Base-by-base conservation (phyloP, 1,140 invertebrate genomes). In the Araneus ventricosus region DNA sequence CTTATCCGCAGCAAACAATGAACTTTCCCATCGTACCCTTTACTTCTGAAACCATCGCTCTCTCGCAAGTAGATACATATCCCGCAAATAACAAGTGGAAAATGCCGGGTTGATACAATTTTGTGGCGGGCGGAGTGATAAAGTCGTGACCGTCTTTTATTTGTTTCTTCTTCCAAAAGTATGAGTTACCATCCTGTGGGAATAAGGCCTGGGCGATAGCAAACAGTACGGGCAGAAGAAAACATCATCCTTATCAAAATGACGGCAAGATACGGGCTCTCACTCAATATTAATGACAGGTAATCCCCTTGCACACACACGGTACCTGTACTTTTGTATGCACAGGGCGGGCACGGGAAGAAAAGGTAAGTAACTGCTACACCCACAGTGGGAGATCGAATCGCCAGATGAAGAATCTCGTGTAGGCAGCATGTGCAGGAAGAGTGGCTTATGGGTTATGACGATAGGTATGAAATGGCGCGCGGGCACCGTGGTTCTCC, bases 281-380 rank as follows among this genome's bases (percentile, higher is more conserved):
- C 79, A 82, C 79, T 82, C 80, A 84, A 52, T 27, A 84, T 52
- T 84, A 84, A 84, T 84, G 80, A 84, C 39, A 84, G 80, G 80
- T 84, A 84, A 84, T 84, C 80, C 80, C 80, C 80, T n/a, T 45
- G n/a, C 39, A 52, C 70, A 75, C 30, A 52, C 39, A 52, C 24
- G 24, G 45, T 84, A 84, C 80, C 79, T 45, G 79, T 82, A 82
- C 79, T 82, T 75, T 84, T 84, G 80, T 84, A 34, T 84, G 45
- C 80, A 84, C n/a, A 84, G 45, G 79, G 80, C 39, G 39, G 80
- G 24, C 2, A 27, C 14, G n/a, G 70, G 30, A 34, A 75, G 39
- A 24, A 45, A 84, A 84, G 39, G 39, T 84, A 52, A 84, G 39
- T 84, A 20, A 84, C 45, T 84, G 41, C 70, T 75, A 75, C 70